Evolutionary conservation across 2,113 vertebrate genomes (phyloP), one percentile per base, ranked within the genome.

Genomic region (Copsychus sechellarum): DNA sequence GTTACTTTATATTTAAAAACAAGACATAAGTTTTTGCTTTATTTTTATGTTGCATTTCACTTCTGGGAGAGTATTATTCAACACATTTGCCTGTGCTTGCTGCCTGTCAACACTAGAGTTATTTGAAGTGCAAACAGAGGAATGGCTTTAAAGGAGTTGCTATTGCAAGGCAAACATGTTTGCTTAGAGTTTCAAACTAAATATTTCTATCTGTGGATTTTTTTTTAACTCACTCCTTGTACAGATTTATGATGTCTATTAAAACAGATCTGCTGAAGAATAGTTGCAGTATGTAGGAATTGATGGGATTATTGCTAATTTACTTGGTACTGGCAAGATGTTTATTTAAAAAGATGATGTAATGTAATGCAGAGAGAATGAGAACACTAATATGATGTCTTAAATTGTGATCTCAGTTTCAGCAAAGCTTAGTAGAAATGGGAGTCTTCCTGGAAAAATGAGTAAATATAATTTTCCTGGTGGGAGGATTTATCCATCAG

Each of bases 51-150:
- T 65, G 78, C n/a, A n/a, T 91, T 67, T 87, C 53, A 69, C 50
- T 94, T 81, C 8, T 65, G 81, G 84, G 83, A 87, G 72, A 70
- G 73, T 72, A 43, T 31, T 84, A 57, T 58, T 93, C 60, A 61
- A 64, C 23, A 12, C 11, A 2, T 90, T 95, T 92, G 61, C 60
- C 50, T 91, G 33, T 83, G 72, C 56, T 86, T 89, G 53, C 84
- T 91, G 61, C 33, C 6, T 72, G 45, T 95, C 65, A 82, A 36
- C 31, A 29, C 22, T 61, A 34, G 48, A 84, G 43, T 87, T 84
- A 89, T 17, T 93, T 91, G 87, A 92, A 69, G 53, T 95, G 62
- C 66, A 81, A 91, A 86, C 69, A 86, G 74, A 78, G 61, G 23
- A 92, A 67, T 57, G 48, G 40, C 34, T 93, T 88, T 94, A 56